Base-by-base conservation (phyloP, 2,113 vertebrate species). In the Eurypyga helias region DNA sequence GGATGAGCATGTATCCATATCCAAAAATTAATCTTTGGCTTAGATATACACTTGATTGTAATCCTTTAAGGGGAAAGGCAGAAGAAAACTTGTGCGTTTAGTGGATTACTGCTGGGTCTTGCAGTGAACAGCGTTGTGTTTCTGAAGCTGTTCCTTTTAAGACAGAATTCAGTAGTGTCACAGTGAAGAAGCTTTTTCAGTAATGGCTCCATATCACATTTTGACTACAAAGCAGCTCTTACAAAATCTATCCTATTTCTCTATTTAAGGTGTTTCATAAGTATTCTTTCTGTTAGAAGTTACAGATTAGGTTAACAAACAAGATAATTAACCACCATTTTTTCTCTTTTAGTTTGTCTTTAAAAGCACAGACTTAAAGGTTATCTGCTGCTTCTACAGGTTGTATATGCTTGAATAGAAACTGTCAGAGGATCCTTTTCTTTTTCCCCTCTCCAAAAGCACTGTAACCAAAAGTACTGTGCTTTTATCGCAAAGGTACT, bases 41-140 rank as follows among this genome's bases (percentile, higher is more conserved):
- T n/a, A 45, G 26, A 48, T 52, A 18, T 5, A 4, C 3, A 9
- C 10, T 58, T 69, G 3, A 17, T 33, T 81, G 29, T 48, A 84
- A 41, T 43, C 23, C 11, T 73, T 62, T 69, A 43, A 31, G 49
- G 34, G 26, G 25, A 91, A 83, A 2, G 29, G 3, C 19, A 70
- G 41, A 82, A 23, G 25, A 55, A 87, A 77, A 6, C 16, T 36
- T 2, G 20, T n/a, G 13, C 9, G 28, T 28, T 57, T 33, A 65
- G 6, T 3, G 4, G 3, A 2, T 85, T 57, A 17, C 6, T 65
- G 3, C 60, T 71, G 8, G 36, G 26, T 25, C 15, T 57, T 72
- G 16, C 11, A 66, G 6, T 52, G 31, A 71, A n/a, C 10, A 17
- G 8, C 18, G 41, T 24, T 0, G 0, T 23, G 10, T 67, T 87